These are phyloP conservation scores for Hemiprocne comata DNA, from an alignment of 2,113 vertebrate species.

Conservation along the genomic window DNA sequence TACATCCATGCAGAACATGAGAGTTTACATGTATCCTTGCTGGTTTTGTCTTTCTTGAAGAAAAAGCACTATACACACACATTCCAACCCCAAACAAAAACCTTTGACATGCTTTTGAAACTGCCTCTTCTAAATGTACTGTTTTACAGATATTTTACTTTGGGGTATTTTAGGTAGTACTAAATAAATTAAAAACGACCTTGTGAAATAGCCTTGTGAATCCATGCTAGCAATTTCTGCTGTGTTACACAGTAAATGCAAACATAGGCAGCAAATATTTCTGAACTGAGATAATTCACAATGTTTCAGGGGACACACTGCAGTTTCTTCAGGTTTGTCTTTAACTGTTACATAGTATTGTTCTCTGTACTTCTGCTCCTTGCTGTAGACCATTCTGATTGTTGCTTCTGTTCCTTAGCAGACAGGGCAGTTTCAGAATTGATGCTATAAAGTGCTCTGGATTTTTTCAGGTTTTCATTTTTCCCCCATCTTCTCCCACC, in stretches of 20 bases:
- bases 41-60: neutral
- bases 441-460: neutral
- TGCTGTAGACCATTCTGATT: neutral
- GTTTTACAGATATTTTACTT: neutral
- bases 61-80: neutral
- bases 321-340: neutral
- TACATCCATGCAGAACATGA: neutral
- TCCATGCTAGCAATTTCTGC: neutral
- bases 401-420: neutral
- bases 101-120: neutral
- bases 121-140: neutral
- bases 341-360: neutral
- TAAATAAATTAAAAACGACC: neutral
- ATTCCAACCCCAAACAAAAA: no score
- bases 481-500: accelerated
- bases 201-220: neutral
- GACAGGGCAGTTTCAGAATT: neutral
- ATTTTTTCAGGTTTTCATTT: no score
- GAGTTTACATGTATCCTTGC: neutral
- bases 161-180: neutral
- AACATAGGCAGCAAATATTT: neutral
- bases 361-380: neutral
- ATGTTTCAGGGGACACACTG: neutral
- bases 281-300: neutral
- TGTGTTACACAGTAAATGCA: neutral